A percentile compares a stretch with the other conserved stretches of the same genome.
Evolutionary conservation across 2,888 invertebrate species (phyloP).

Genomic region (Apomyelois bistriatella): DNA sequence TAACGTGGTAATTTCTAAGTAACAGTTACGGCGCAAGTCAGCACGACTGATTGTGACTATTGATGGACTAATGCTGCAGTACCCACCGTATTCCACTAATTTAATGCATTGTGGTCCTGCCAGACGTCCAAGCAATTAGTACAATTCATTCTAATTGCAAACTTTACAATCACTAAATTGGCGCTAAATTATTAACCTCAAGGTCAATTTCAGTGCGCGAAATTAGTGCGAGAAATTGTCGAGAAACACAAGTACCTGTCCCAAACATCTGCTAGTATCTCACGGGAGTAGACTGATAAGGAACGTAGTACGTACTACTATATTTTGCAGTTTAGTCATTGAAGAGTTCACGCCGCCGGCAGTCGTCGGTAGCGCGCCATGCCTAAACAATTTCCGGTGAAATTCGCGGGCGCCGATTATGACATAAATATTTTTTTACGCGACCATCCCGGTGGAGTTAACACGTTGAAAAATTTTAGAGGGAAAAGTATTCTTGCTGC

Average conservation of each 20-base stretch:
- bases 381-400: conserved; percentile 50
- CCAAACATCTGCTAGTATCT: conserved; percentile 20
- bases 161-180: neutral
- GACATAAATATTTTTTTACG: conserved; percentile 83
- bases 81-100: neutral
- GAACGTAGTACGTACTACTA: conserved; percentile 14
- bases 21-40: too few species aligned
- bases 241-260: neutral
- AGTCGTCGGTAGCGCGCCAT: conserved; percentile 23
- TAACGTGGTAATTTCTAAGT: too few species aligned
- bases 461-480: conserved; percentile 80
- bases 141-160: neutral
- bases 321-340: neutral
- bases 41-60: too few species aligned
- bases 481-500: conserved; percentile 76
- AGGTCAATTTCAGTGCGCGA: neutral
- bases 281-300: conserved; percentile 22
- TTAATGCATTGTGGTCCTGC: neutral
- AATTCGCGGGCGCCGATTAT: conserved; percentile 75
- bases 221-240: neutral
- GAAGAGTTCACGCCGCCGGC: conserved; percentile 19
- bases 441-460: conserved; percentile 87
- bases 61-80: too few species aligned
- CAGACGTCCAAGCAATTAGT: neutral
- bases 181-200: neutral